Percentiles rank a stretch among this genome's conserved stretches.
These are phyloP conservation scores for Orcinus orca DNA, from an alignment of 2,113 vertebrate genomes.

Conservation along the genomic window DNA sequence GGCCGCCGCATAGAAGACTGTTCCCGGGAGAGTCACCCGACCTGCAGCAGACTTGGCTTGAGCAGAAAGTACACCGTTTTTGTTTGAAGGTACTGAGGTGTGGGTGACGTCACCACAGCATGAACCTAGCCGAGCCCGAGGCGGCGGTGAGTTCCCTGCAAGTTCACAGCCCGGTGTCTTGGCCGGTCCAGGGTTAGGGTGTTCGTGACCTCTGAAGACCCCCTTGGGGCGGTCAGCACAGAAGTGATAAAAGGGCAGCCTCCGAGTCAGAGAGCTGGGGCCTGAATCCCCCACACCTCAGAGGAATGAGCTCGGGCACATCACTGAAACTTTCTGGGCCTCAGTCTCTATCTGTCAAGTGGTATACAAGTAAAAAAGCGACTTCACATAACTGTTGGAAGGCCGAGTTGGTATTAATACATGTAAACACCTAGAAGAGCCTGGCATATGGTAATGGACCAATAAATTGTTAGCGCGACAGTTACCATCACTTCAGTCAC, in stretches of 20 bases:
- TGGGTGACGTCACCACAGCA: background rate
- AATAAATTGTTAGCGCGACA: background rate
- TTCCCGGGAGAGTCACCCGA: background rate
- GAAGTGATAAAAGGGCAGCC: background rate
- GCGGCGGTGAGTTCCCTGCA: background rate
- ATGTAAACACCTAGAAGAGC: background rate
- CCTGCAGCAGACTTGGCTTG: background rate
- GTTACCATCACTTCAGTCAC: background rate
- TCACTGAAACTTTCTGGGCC: background rate
- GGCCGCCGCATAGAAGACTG: rapidly evolving
- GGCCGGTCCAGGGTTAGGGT: background rate
- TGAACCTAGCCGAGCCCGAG: background rate
- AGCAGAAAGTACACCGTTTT: background rate
- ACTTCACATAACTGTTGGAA: background rate
- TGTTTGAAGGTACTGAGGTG: background rate
- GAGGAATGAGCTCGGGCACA: background rate
- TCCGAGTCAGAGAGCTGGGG: background rate
- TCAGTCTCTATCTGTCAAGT: background rate
- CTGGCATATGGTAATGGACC: no score
- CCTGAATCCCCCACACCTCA: background rate
- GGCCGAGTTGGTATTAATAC: background rate
- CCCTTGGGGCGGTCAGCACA: background rate
- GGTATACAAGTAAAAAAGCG: background rate
- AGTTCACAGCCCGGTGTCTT: background rate
- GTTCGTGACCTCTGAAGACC: background rate